Base-by-base conservation (phyloP, 2,113 vertebrate species). In the Cebidichthys violaceus region DNA sequence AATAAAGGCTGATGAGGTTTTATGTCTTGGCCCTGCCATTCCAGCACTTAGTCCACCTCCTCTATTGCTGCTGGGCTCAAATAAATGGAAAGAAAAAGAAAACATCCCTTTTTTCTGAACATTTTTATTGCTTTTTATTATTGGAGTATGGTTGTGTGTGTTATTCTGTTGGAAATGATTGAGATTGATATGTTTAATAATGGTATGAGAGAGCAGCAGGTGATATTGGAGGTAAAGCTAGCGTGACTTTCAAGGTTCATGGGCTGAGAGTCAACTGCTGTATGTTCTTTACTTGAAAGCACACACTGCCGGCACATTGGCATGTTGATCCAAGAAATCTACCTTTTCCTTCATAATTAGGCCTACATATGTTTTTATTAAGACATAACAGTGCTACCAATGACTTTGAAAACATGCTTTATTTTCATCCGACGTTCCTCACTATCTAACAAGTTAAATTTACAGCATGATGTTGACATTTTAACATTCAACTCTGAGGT, bases 41-140 rank as follows among this genome's bases (percentile, higher is more conserved):
- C 82, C 47, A 78, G 61, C 75, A 85, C 75, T 80, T 78, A 75
- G 85, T 74, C 87, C 79, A 75, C 52, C 71, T 65, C 67, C 55
- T 73, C 79, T 50, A 14, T 85, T 72, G 90, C 92, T 93, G 72
- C 91, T 82, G 86, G 91, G 88, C 86, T 71, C 77, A 78, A 90
- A 92, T 89, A 89, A 88, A 91, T 87, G 81, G 79, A 84, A 78
- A 86, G 87, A 80, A 82, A 88, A 86, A 79, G 65, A 89, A 88
- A 90, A 87, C 68, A 82, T 86, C 37, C 6, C 15, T 18, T 82
- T 84, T 85, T 72, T 64, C 61, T 8, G 13, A 86, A 86, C 64
- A 61, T 74, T 87, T 89, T 90, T 91, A 94, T 92, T 92, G 88
- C 87, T 89, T 94, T 92, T 92, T 92, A 91, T 92, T 93, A 88